Base-by-base conservation (phyloP, 1,140 invertebrate species). In the Episyrphus balteatus region DNA sequence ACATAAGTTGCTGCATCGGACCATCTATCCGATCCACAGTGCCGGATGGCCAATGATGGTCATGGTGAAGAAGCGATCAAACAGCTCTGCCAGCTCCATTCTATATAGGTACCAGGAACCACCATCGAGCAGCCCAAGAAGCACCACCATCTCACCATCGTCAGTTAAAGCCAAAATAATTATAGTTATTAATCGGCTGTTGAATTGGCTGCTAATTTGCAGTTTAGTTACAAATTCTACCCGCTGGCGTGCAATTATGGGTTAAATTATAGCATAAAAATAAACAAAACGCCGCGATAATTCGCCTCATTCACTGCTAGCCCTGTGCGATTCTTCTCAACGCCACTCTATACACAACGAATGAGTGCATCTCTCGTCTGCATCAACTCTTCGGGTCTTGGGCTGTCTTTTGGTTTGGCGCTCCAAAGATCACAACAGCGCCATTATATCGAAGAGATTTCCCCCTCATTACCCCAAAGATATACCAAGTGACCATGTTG, bases 121-220 rank as follows among this genome's bases (percentile, higher is more conserved):
- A 26, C 21, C 21, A 26, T 26, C 21, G 21, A 26, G 21, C 3
- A 26, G 21, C 21, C 21, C 21, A 26, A 26, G 21, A 26, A 37
- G 36, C 36, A 37, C 13, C 13, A 37, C 15, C 36, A 14, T n/a
- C 36, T 14, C 13, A 37, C 13, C 36, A 37, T 37, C 13, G 53
- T 55, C 51, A 55, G 51, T 50, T 50, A 42, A 26, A 26, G 21
- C 21, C 21, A 26, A 26, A 61, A 65, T 70, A 70, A 70, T 70
- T 70, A 70, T 69, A 66, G 68, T 70, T 64, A 70, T 70, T 70
- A 70, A 69, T 67, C 66, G 65, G 56, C 66, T 58, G 56, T 65
- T 58, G 62, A 69, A 70, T 70, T 70, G 68, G 68, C 66, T 70
- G 68, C 67, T 70, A 70, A 70, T 70, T 70, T 68, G 68, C 68